phyloP scores from a whole-genome alignment of 1,140 invertebrate species.

The Calliopsis andreniformis region DNA sequence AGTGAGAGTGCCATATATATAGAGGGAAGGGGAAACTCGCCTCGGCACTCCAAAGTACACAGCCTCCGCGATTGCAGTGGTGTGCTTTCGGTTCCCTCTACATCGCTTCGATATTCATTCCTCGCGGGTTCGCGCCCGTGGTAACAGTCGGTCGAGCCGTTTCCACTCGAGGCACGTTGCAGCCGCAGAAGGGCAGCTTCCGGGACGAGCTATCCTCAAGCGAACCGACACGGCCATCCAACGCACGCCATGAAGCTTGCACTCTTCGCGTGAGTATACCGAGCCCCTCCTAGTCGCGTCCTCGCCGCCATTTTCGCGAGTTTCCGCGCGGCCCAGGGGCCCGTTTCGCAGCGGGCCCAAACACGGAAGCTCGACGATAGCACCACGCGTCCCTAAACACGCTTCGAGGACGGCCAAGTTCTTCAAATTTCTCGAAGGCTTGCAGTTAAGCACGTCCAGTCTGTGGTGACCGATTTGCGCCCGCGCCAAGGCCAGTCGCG shows the following conservation, averaged over 20 bases:
- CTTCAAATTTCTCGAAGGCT: too few species aligned
- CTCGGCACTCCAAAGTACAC: conserved; percentile 76
- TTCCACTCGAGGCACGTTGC: conserved; percentile 26
- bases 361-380: too few species aligned
- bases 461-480: background rate
- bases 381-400: too few species aligned
- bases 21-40: conserved; percentile 74
- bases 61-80: conserved; percentile 77
- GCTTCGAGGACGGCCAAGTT: too few species aligned
- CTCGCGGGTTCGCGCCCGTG: conserved; percentile 63
- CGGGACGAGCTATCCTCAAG: conserved; percentile 15
- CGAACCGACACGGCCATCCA: background rate
- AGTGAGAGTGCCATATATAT: conserved; percentile 76
- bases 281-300: background rate
- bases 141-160: conserved; percentile 53
- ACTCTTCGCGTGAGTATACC: conserved; percentile 72
- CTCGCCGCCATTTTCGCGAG: background rate
- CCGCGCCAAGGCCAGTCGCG: conserved; percentile 42
- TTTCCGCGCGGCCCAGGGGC: background rate
- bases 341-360: too few species aligned
- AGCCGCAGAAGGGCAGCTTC: conserved; percentile 18
- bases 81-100: conserved; percentile 69
- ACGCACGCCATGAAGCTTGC: conserved; percentile 68
- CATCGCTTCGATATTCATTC: conserved; percentile 68
- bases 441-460: too few species aligned